phyloP scores from a whole-genome alignment of 2,113 vertebrate genomes.

The Actinemys pallida region DNA sequence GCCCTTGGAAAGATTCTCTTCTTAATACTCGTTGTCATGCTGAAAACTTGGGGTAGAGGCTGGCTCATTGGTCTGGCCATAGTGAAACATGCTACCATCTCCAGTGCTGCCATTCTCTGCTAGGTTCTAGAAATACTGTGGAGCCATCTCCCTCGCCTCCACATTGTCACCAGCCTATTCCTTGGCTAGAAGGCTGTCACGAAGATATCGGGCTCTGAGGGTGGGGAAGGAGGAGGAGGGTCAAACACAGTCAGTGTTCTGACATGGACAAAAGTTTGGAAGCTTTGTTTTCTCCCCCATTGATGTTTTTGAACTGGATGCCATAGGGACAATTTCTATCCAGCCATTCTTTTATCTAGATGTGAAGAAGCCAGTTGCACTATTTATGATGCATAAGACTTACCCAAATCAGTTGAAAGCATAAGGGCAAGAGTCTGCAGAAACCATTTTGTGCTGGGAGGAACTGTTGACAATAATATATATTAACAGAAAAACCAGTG shows the following conservation, averaged over 20 bases:
- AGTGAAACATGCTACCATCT: too few relatives aligned
- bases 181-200: neutral
- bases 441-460: neutral
- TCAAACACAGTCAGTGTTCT: too few relatives aligned
- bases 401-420: neutral
- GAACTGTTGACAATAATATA: neutral
- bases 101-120: too few relatives aligned
- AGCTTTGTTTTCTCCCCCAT: too few relatives aligned
- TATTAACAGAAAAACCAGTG: neutral
- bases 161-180: neutral
- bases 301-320: neutral
- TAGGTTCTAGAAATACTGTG: too few relatives aligned
- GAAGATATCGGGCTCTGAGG: neutral
- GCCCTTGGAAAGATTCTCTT: too few relatives aligned
- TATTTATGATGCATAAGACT: fast-evolving
- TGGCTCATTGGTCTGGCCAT: too few relatives aligned
- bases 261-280: too few relatives aligned
- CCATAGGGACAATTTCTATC: neutral
- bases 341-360: neutral
- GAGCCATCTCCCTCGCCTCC: neutral
- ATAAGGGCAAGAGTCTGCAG: neutral
- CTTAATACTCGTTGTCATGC: too few relatives aligned
- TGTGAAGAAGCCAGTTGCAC: neutral
- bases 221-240: neutral
- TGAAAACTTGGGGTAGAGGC: too few relatives aligned